Base-by-base conservation (phyloP, 2,113 vertebrate species). In the Turnix velox region DNA sequence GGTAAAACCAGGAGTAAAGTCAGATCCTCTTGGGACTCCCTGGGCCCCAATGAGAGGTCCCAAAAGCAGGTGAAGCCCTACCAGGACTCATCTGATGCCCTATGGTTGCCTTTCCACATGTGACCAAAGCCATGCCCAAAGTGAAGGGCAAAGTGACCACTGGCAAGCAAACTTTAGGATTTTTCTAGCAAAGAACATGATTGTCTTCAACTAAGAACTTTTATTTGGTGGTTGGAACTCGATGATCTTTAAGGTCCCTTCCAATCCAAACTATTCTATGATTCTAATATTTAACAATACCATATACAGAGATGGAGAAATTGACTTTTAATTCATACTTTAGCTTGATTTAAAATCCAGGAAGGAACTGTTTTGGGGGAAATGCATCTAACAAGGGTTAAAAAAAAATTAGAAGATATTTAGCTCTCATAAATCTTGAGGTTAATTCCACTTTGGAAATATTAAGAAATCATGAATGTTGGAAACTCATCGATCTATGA, bases 371-470 rank as follows among this genome's bases (percentile, higher is more conserved):
- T 30, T 96, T 77, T 2, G 2, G 28, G 33, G 24, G 24, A 90
- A 94, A 74, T 67, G 77, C 43, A 86, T 37, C 18, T 72, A 25
- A 25, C 14, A 20, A 17, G 31, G 39, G 27, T n/a, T 3, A 17
- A 81, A 86, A 92, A 77, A 37, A 16, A 87, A 61, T 57, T 35
- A 59, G 45, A 71, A n/a, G 33, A 39, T 75, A 84, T 74, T 94
- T 88, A 83, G n/a, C n/a, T 71, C 30, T 15, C 63, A 85, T 90
- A 93, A 96, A 88, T 94, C 83, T 80, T 92, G 30, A 88, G 80
- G 72, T 58, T 30, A 92, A 74, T 59, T 65, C 42, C 1, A 0
- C 59, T 88, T 83, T 48, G 76, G 82, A 95, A 94, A 69, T 55
- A 83, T 20, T 91, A 95, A 73, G 72, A 88, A 92, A 91, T 89